Evolutionary conservation across 2,113 vertebrate genomes (phyloP), one percentile per base, ranked within the genome.

Genomic region (Synodontis membranacea): DNA sequence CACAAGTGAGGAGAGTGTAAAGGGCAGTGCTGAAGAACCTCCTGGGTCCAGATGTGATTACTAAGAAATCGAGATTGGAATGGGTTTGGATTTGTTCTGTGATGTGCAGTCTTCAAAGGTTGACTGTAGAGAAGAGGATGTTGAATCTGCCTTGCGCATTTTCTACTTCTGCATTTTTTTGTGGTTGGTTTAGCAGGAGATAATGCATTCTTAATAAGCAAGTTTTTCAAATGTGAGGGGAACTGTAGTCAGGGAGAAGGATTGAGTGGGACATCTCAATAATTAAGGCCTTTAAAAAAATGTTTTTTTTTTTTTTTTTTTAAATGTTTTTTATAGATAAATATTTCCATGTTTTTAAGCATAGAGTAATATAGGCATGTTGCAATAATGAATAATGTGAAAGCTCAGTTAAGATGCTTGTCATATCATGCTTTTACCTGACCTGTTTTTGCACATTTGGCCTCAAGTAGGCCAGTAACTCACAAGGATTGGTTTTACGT

Each of bases 331-430:
- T 28, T 12, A 94, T 94, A 93, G 60, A 86, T 79, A 66, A 60
- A 87, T 87, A 86, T 94, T 95, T 94, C 91, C 93, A 94, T 93
- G 92, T 95, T 95, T 95, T 94, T 91, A 93, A 94, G 92, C 93
- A 93, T 95, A 94, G 93, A 95, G 94, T 95, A 94, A 95, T 95
- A 94, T 94, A 95, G 95, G 95, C 95, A 96, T 95, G 95, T 95
- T 95, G 95, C 95, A 96, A 95, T 96, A 96, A 95, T 92, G 93
- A 93, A 95, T 94, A 96, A 95, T 95, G 95, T 95, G 95, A 95
- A 95, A 95, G 94, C 95, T 95, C 94, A 94, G 92, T 91, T 94
- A 94, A 95, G 93, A 95, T 94, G 93, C 93, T 95, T 91, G 93
- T 95, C 95, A 95, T 94, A 94, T 94, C 95, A 95, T 93, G 92